Conservation (phyloP, 2,797 vertebrate species). For the Phataginus tricuspis region DNA sequence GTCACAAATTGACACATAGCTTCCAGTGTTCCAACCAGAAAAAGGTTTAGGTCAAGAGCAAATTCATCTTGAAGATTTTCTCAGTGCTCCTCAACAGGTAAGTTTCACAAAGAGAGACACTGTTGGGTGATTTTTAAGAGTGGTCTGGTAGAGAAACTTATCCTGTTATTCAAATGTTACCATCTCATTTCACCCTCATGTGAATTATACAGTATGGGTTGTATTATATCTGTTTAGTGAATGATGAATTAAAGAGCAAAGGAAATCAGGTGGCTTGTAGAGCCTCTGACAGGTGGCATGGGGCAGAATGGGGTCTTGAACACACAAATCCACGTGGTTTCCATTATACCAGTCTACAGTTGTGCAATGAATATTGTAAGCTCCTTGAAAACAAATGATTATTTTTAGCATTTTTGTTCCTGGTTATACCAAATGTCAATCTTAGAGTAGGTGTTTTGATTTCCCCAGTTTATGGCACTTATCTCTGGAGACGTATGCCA, state of each 20-base stretch:
- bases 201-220: not conserved
- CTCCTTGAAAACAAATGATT: conserved; percentile 25
- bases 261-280: not conserved
- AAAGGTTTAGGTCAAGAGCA: not conserved
- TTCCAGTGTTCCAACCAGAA: not conserved
- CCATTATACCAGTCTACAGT: not conserved
- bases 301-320: not conserved
- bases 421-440: not conserved
- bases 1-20: not conserved
- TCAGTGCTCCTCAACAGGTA: not conserved
- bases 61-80: conserved; percentile 34
- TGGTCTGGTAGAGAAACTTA: not conserved
- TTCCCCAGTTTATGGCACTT: not conserved
- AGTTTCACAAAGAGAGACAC: not conserved
- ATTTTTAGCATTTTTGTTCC: not conserved
- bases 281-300: not conserved
- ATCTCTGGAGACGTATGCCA: not conserved
- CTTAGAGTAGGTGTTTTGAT: not conserved
- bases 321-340: not conserved
- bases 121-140: not conserved
- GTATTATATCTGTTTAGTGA: not conserved
- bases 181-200: not conserved
- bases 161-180: not conserved
- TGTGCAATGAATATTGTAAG: not conserved
- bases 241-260: conserved; percentile 10